Evolutionary conservation across 2,888 invertebrate genomes (phyloP), one percentile per base, ranked within the genome.

Genomic region (Sesia bembeciformis): DNA sequence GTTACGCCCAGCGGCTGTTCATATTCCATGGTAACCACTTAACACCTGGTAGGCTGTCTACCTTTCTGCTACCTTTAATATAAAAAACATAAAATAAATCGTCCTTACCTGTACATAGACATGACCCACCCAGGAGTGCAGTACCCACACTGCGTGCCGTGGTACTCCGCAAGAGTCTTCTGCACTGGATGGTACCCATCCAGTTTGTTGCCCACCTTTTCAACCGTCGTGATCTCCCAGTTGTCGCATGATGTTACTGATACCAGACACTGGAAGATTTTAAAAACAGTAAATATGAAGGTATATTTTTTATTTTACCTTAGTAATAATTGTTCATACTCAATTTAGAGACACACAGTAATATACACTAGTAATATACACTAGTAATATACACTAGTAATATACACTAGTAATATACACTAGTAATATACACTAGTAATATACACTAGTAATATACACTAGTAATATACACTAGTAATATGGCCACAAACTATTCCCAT

Each of bases 71-170:
- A 2, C 2, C 23, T 23, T 23, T 23, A n/a, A n/a, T 43, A 8
- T 43, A 4, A 6, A 43, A 43, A n/a, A 43, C 5, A 41, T 7
- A 41, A 41, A 41, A 6, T 6, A 41, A 6, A 41, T 2, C 7
- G 41, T 49, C 6, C 40, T 4, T 70, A 92, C 92, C 92, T 91
- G 76, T 91, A 90, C 92, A 94, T 93, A 62, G 91, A 91, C 93
- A 94, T 94, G 50, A 94, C 90, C 91, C 94, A 93, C 3, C 93
- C 95, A 0, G 94, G 93, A 8, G 92, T 92, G 70, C 95, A 95
- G 66, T 90, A 93, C 0, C 94, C 94, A 69, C 94, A 94, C 70
- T 94, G 94, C 0, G 91, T 91, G 2, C 93, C 94, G 72, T 92
- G 91, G 64, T 90, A 82, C 46, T 90, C 76, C 3, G 92, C 92